phyloP scores from a whole-genome alignment of 2,113 vertebrate genomes.

The Elgaria multicarinata region DNA sequence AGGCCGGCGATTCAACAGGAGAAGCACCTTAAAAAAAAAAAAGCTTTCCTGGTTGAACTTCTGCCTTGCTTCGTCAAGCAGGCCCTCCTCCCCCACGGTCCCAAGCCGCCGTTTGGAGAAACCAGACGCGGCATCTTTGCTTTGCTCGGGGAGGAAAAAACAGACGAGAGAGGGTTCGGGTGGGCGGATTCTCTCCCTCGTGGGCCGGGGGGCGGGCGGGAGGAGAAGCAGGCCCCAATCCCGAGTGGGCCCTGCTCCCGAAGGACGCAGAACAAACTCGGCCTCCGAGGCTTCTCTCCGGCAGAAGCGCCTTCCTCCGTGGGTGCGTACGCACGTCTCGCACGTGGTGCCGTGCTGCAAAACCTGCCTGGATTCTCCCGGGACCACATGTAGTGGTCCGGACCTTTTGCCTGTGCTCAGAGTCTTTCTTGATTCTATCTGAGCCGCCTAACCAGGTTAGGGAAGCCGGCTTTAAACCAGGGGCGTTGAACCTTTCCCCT shows the following conservation, averaged over 20 bases:
- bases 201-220: no score
- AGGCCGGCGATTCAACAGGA: not conserved
- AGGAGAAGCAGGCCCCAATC: not conserved
- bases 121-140: not conserved
- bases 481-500: no score
- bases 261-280: not conserved
- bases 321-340: no score
- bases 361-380: no score
- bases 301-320: not conserved
- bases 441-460: no score
- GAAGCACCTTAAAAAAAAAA: no score
- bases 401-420: not conserved
- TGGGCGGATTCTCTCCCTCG: not conserved
- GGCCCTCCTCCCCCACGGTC: not conserved
- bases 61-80: not conserved
- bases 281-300: not conserved
- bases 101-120: not conserved
- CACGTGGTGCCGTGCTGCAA: no score
- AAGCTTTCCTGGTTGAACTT: not conserved
- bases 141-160: not conserved
- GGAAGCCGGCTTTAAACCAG: no score
- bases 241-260: not conserved
- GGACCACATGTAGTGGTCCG: no score
- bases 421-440: not conserved
- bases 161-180: not conserved